Conservation (phyloP, 2,113 vertebrate genomes). For the Polypterus bichir region DNA sequence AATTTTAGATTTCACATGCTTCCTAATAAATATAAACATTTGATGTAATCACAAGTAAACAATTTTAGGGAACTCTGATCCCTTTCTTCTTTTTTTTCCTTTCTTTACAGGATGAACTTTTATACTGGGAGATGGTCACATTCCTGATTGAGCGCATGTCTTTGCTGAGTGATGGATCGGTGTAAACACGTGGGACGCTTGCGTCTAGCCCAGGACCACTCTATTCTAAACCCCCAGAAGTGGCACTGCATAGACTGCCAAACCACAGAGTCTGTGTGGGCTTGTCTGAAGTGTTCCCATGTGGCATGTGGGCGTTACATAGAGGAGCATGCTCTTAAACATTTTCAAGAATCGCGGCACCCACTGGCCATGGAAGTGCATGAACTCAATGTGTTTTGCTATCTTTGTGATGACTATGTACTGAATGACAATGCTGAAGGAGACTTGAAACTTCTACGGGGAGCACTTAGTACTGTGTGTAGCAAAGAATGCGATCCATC, state of each 20-base stretch:
- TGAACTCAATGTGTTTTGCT: conserved; percentile 92
- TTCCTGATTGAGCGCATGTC: conserved; percentile 53
- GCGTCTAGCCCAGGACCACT: conserved; percentile 90
- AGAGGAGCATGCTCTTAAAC: conserved; percentile 81
- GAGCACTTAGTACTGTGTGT: conserved; percentile 63
- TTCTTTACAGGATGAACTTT: conserved; percentile 34
- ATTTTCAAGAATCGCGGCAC: conserved; percentile 79
- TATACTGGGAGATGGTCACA: conserved; percentile 33
- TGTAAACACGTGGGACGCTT: conserved; percentile 96
- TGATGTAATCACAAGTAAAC: no score
- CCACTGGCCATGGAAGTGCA: conserved; percentile 90
- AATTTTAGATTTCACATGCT: no score
- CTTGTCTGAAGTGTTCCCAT: conserved; percentile 93
- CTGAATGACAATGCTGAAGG: conserved; percentile 93
- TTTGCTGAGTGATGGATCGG: conserved; percentile 74
- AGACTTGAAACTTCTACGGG: conserved; percentile 83
- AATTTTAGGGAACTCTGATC: no score
- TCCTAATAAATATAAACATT: no score
- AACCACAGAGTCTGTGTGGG: conserved; percentile 88
- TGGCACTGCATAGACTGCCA: conserved; percentile 84
- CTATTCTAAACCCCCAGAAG: conserved; percentile 94
- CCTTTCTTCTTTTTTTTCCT: neutral
- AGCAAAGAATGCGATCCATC: conserved; percentile 40
- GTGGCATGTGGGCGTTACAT: conserved; percentile 91
- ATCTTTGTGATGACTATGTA: conserved; percentile 87